Evolutionary conservation across 2,797 vertebrate genomes (phyloP).

Genomic region (Pangasius larnaudii): DNA sequence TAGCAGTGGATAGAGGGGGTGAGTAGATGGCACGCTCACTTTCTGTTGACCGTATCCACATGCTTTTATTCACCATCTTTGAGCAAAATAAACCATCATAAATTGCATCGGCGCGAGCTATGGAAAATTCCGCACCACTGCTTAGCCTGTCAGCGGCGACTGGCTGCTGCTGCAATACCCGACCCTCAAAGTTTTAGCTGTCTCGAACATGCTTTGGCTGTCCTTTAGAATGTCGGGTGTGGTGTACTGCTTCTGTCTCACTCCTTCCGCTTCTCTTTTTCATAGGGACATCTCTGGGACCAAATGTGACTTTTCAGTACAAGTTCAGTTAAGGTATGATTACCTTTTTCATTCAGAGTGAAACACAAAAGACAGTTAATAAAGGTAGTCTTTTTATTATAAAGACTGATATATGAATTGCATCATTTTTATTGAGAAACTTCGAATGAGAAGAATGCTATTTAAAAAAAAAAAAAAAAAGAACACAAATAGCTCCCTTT

Average conservation of each 20-base stretch:
- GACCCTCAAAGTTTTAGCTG: neutral
- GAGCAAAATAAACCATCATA: no score
- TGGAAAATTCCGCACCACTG: no score
- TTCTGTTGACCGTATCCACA: no score
- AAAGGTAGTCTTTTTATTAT: neutral
- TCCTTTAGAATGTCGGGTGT: neutral
- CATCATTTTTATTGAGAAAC: neutral
- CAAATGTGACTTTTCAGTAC: conserved; percentile 99
- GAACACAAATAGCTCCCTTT: neutral
- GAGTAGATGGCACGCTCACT: no score
- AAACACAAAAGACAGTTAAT: neutral
- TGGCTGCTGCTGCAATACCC: no score
- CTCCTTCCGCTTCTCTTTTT: conserved; percentile 37
- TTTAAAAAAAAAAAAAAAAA: neutral
- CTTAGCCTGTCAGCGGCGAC: no score
- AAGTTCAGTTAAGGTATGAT: conserved; percentile 95
- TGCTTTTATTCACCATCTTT: no score
- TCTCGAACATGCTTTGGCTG: neutral
- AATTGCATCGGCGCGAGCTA: no score
- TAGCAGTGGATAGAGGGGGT: no score
- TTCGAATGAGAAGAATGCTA: neutral
- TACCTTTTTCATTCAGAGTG: neutral
- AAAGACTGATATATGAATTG: neutral
- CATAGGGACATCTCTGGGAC: conserved; percentile 98
- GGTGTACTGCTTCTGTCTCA: conserved; percentile 32